Base-by-base conservation (phyloP, 2,113 vertebrate species). In the Plotosus lineatus region DNA sequence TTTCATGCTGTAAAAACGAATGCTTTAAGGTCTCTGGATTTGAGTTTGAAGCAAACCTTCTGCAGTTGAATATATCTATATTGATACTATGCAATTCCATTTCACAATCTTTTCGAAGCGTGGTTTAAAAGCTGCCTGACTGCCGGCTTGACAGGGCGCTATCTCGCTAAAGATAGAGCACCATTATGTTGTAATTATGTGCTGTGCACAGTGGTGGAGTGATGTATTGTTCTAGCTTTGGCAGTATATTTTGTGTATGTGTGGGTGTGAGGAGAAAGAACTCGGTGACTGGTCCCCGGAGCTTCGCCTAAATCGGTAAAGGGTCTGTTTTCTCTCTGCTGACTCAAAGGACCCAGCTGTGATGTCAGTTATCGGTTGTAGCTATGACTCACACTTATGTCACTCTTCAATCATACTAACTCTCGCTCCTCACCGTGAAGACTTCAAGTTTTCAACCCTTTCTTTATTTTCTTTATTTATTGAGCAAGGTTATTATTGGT, bases 91-190 rank as follows among this genome's bases (percentile, higher is more conserved):
- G 19, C 17, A 66, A 58, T 23, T 33, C 23, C 2, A 12, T 19
- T 53, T 31, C 46, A 55, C 33, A 21, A 33, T 60, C 72, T 42
- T 58, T 48, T 69, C 19, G 19, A 28, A 51, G 51, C 12, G 26
- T 51, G 69, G 31, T 21, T 23, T 46, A 50, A 69, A 75, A 79
- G n/a, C 71, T 48, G 28, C 38, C 7, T 15, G n/a, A 80, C 53
- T 69, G 31, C 5, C 2, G 50, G 61, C 26, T 38, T 68, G 38
- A 68, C 66, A 21, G 51, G n/a, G 46, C 58, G n/a, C 61, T 66
- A 55, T 76, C 61, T 75, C 33, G 14, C 61, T 83, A 83, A 87
- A 83, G 69, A 83, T 71, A 77, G 83, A 73, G 82, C 53, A 68
- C 44, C 31, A 21, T 63, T 71, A 33, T 40, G 56, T 36, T 28